Evolutionary conservation across 2,797 vertebrate genomes (phyloP), one percentile per base, ranked within the genome.

Genomic region (Eurystomus glaucurus): DNA sequence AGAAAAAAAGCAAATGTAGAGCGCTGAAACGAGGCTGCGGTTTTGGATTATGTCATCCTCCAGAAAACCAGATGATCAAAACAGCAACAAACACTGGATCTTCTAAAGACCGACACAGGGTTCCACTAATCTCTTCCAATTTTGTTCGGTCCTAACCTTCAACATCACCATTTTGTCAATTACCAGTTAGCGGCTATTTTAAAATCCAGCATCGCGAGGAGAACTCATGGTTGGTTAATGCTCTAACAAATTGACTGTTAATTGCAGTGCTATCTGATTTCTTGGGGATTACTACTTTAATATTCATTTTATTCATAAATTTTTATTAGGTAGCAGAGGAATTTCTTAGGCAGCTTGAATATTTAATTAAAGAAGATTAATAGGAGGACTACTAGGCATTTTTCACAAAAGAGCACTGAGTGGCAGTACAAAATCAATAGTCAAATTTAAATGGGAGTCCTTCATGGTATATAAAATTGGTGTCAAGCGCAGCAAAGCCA

Each of bases 281-380:
- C 94, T 97, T 85, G 82, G 95, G 86, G 95, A 96, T 92, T 90
- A 93, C 72, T 92, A 93, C 45, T 97, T 98, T 95, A 91, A 97
- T 96, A 95, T 97, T 98, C 85, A 96, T 97, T 96, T 97, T 96
- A 97, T 94, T 97, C 96, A 97, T 96, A 97, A 89, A 97, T 89
- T 97, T 95, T 97, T 97, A 96, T 96, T 97, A 96, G 81, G 71
- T 50, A 87, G 79, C 95, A 95, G 76, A 96, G 88, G 88, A 93
- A 88, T 96, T 96, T 97, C 90, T 95, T 77, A 88, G 92, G 82
- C 84, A 95, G 90, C 96, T 96, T 81, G 93, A 98, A 96, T 93
- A 98, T 90, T 97, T 98, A 97, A 98, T 97, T 97, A 97, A 96
- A 92, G 92, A 90, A 97, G 80, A 97, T 98, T 97, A 98, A 97